Percentiles rank a stretch among this genome's conserved stretches.
These are phyloP conservation scores for Cantharis flavilabris DNA, from an alignment of 2,888 invertebrate species.

Conservation along the genomic window DNA sequence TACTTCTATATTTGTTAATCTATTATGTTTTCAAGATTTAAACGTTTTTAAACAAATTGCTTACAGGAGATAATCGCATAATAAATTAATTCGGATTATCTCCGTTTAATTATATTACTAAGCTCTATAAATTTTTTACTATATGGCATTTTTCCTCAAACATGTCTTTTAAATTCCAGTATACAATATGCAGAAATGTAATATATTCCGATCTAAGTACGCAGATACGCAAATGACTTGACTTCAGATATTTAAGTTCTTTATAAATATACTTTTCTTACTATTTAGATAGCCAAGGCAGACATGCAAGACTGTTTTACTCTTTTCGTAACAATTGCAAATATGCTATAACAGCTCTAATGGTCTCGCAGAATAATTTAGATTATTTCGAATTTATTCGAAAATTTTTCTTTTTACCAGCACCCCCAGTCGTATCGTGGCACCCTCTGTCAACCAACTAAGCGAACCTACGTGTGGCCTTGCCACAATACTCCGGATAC, in stretches of 20 bases:
- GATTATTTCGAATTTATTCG: background rate
- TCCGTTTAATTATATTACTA: background rate
- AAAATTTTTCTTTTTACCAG: background rate
- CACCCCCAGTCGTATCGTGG: background rate
- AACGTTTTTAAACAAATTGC: constrained; percentile 14
- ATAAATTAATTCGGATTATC: constrained; percentile 1
- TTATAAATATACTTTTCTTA: constrained; percentile 1
- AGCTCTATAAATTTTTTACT: background rate
- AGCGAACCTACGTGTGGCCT: background rate
- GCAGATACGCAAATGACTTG: background rate
- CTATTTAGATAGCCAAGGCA: background rate
- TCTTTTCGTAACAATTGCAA: background rate
- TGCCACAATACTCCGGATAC: background rate
- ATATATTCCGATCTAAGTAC: constrained; percentile 2
- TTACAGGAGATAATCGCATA: constrained; percentile 8
- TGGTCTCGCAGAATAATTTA: background rate
- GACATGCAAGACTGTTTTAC: constrained; percentile 1
- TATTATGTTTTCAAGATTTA: background rate
- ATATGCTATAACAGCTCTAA: background rate
- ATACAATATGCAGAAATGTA: background rate
- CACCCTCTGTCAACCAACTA: background rate
- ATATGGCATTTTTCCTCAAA: background rate
- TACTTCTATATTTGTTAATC: constrained; percentile 12
- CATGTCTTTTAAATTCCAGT: background rate
- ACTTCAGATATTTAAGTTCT: constrained; percentile 2